phyloP scores from a whole-genome alignment of 92 coral and sea anemone genomes.

The Galaxea fascicularis region DNA sequence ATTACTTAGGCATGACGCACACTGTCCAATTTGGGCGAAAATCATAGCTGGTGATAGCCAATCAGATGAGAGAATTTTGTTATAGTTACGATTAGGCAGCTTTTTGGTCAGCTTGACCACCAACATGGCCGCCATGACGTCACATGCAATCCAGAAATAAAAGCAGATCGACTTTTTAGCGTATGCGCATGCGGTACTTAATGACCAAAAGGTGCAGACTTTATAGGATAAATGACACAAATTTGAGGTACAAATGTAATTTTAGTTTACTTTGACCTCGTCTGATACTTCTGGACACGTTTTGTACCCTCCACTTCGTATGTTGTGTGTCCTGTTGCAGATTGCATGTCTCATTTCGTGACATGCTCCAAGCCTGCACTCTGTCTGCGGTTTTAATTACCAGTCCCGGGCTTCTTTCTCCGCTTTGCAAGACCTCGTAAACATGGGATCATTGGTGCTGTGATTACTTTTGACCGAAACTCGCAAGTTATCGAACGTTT shows the following conservation, averaged over 20 bases:
- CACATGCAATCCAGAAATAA: no score
- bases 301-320: background rate
- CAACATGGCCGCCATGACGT: no score
- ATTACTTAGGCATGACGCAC: no score
- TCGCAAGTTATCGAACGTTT: no score
- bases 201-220: slow-evolving; percentile 22
- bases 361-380: slow-evolving; percentile 38
- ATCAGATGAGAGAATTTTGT: no score
- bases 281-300: slow-evolving; percentile 36
- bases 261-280: slow-evolving; percentile 32
- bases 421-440: background rate
- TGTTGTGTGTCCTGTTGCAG: slow-evolving; percentile 35
- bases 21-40: no score
- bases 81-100: no score
- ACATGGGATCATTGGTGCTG: background rate
- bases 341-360: slow-evolving; percentile 22
- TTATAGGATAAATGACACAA: slow-evolving; percentile 12
- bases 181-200: background rate
- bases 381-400: background rate
- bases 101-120: no score
- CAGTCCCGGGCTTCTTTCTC: background rate
- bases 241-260: background rate
- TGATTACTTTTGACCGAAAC: background rate
- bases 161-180: no score
- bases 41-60: no score